Evolutionary conservation across 2,888 invertebrate species (phyloP), one percentile per base, ranked within the genome.

Genomic region (Tigriopus californicus): DNA sequence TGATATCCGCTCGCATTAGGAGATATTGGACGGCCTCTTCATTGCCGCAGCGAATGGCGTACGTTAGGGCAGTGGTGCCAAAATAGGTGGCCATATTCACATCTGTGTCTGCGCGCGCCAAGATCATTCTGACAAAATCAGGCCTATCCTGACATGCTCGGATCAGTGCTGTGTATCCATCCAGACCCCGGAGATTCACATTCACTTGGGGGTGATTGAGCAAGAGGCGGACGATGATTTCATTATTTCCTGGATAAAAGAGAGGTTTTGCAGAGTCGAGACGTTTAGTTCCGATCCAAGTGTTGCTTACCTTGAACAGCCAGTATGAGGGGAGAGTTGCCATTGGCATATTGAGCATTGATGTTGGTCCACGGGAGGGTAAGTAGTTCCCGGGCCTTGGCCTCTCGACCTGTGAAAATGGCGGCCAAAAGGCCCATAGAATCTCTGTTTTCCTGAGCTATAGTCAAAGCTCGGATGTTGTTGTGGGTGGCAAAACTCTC

Each of bases 381-480:
- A 15, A 58, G n/a, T 12, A 58, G 41, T 33, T 49, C 56, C n/a
- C 44, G 6, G 20, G 44, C 56, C n/a, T 44, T 56, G 22, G 20
- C 56, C 24, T 56, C 56, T 1, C 56, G 44, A 46, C 56, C 56
- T 1, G 56, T 56, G 22, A 56, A 56, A 46, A 56, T 56, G 6
- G 56, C 44, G 1, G 56, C 56, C 25, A 56, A 46, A 18, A 56
- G 56, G 15, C 42, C 56, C 56, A 56, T 56, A n/a, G 25, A 25
- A 24, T 56, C 56, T 12, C 56, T 20, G 46, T 56, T 44, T 24
- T 56, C 56, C 65, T 85, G 67, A 76, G 81, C 44, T 89, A 89
- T 70, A 94, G 84, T 63, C 90, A 90, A 71, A 89, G 89, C 1
- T 88, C 87, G 2, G 88, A 82, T 40, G 85, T 83, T 33, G 33